These are phyloP conservation scores for Pardalotus punctatus DNA, from an alignment of 2,113 vertebrate species.

Conservation along the genomic window DNA sequence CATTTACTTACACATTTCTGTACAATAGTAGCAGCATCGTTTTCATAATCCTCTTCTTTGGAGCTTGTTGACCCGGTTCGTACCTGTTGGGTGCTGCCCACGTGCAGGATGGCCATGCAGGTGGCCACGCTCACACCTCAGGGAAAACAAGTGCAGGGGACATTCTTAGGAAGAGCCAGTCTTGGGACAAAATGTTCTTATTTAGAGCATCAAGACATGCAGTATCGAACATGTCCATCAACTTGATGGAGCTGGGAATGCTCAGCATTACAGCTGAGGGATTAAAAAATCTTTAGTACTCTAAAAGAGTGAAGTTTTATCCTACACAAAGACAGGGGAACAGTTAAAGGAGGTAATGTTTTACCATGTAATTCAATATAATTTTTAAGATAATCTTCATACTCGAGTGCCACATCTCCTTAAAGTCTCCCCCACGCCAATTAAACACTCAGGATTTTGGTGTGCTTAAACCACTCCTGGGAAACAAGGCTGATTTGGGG, in stretches of 20 bases:
- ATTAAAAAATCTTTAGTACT: not conserved
- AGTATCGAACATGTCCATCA: rapidly evolving
- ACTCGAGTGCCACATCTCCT: not conserved
- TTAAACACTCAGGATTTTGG: not conserved
- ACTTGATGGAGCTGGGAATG: not conserved
- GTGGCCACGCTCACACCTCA: constrained; percentile 95
- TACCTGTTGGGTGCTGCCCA: constrained; percentile 91
- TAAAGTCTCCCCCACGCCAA: not conserved
- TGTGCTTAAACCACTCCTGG: not conserved
- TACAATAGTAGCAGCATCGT: constrained; percentile 96
- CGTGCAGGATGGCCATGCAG: constrained; percentile 97
- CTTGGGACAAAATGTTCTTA: not conserved
- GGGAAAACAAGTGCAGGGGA: not conserved
- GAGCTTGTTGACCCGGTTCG: constrained; percentile 90
- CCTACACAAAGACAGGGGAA: not conserved
- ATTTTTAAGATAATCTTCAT: not conserved
- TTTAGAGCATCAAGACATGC: not conserved
- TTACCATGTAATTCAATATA: not conserved
- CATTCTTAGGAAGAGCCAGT: not conserved
- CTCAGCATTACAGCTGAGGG: not conserved
- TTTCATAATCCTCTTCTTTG: constrained; percentile 98
- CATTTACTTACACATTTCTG: constrained; percentile 93
- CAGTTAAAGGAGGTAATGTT: not conserved
- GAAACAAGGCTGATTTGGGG: not conserved
- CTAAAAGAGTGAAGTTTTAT: not conserved